These are phyloP conservation scores for Mirounga angustirostris DNA, from an alignment of 2,113 vertebrate species.

Conservation along the genomic window DNA sequence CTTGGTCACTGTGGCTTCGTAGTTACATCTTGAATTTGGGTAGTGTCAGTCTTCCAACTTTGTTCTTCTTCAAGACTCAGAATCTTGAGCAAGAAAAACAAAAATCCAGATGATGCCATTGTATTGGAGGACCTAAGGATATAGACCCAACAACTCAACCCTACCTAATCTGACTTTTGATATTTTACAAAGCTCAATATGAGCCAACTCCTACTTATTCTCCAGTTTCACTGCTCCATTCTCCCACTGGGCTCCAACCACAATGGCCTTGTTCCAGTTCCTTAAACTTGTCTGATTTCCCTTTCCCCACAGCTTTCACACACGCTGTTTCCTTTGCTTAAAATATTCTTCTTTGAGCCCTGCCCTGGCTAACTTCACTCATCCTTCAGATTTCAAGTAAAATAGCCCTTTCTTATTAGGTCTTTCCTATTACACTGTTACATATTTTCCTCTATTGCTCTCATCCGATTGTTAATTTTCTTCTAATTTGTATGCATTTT, in stretches of 20 bases:
- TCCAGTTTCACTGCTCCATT: background rate
- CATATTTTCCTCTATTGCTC: background rate
- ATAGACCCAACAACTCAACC: background rate
- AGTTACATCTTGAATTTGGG: background rate
- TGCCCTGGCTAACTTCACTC: background rate
- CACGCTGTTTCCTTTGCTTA: background rate
- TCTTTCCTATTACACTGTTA: background rate
- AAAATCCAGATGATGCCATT: background rate
- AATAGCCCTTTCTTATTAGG: background rate
- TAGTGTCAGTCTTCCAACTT: background rate
- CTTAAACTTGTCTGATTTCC: background rate
- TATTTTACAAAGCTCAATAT: background rate
- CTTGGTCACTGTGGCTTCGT: background rate
- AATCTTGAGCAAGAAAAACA: constrained; percentile 33
- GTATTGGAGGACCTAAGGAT: background rate
- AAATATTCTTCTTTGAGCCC: background rate
- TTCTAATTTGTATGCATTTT: background rate
- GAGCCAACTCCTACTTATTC: background rate
- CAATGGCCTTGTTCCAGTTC: background rate
- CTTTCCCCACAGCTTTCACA: background rate
- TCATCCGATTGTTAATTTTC: background rate
- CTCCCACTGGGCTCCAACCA: background rate
- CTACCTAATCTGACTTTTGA: background rate
- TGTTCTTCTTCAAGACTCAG: background rate
- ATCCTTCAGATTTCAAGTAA: background rate